Evolutionary conservation across 2,888 invertebrate genomes (phyloP).

Genomic region (Augochlorella aurata): DNA sequence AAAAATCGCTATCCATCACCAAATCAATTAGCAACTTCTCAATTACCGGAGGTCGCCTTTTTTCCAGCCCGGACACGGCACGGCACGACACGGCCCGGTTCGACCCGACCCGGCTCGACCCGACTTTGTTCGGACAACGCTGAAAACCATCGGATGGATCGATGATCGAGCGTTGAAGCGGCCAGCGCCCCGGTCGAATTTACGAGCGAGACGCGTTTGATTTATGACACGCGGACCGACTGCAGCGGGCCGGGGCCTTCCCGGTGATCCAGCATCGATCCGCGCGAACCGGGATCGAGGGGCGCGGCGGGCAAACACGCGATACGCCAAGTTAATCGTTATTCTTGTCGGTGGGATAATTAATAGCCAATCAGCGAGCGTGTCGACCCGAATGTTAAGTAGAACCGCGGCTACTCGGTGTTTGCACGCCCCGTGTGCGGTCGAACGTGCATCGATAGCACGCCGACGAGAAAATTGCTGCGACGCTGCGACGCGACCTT

Average conservation of each 20-base stretch:
- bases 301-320: conserved; percentile 68
- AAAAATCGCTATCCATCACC: conserved; percentile 66
- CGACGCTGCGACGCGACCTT: conserved; percentile 10
- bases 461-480: conserved; percentile 18
- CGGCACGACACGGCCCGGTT: not conserved
- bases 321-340: conserved; percentile 76
- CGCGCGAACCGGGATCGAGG: conserved; percentile 46
- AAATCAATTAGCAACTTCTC: conserved; percentile 68
- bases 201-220: conserved; percentile 74
- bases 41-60: conserved; percentile 52
- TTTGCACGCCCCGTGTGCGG: conserved; percentile 38
- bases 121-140: conserved; percentile 14
- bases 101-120: not conserved
- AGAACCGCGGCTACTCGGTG: conserved; percentile 54
- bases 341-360: conserved; percentile 78
- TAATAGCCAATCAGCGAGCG: conserved; percentile 78
- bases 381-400: conserved; percentile 76
- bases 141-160: conserved; percentile 59
- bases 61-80: not conserved
- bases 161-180: conserved; percentile 69
- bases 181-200: conserved; percentile 70
- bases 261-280: conserved; percentile 75
- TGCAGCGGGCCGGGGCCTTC: conserved; percentile 2
- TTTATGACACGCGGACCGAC: conserved; percentile 64
- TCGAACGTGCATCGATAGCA: conserved; percentile 51